Evolutionary conservation across 2,113 vertebrate genomes (phyloP), one percentile per base, ranked within the genome.

Genomic region (Dunckerocampus dactyliophorus): DNA sequence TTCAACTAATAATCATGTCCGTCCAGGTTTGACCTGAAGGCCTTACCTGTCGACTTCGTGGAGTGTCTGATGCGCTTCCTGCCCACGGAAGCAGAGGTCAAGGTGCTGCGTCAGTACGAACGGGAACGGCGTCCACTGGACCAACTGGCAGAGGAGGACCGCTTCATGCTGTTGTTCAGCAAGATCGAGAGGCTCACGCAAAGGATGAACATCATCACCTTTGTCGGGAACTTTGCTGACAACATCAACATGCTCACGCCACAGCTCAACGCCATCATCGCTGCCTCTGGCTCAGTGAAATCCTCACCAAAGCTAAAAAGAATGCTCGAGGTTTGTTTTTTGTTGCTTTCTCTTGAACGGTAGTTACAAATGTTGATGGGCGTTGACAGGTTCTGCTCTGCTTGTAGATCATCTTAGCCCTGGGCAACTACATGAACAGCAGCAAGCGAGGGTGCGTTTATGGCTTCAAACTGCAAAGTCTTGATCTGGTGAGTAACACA

Each of bases 371-470:
- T 7, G 17, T 19, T 17, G 3, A 6, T 14, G 37, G 19, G 6
- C 13, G 5, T 57, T 13, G 8, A 28, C 28, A 34, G 0, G 1
- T 31, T 68, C 24, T 60, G 45, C 12, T 55, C 19, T 55, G 0
- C 71, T 42, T 61, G 10, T 75, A 98, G 96, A 96, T 99, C 77
- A 98, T 99, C 67, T 79, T 99, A 71, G 96, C 96, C 0, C 65
- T 99, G 57, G 96, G 96, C 45, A 99, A 99, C 88, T 99, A 99
- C 87, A 99, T 99, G 96, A 99, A 99, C 85, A 98, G 96, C 87
- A 96, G 96, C 87, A 97, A 96, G 82, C 91, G 96, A 17, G 96
- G 96, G 0, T 93, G 93, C 0, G 95, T 98, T 66, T 99, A 99
- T 0, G 96, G 96, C 59, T 99, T 99, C 78, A 95, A 95, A 79